Evolutionary conservation across 2,797 vertebrate genomes (phyloP).

Genomic region (Salarias fasciatus): DNA sequence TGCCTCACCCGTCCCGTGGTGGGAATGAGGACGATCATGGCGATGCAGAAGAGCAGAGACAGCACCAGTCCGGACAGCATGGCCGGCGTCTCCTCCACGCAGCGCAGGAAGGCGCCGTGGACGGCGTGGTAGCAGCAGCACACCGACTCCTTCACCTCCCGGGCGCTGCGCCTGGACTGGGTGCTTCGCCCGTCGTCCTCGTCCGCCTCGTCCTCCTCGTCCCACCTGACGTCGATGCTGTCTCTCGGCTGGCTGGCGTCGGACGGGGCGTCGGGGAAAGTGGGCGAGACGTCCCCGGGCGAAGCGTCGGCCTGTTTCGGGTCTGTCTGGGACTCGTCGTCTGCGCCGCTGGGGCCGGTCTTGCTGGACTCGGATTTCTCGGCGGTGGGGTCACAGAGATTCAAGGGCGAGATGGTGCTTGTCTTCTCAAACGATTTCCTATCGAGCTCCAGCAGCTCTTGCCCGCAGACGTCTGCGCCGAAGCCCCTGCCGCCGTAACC

Average conservation of each 20-base stretch:
- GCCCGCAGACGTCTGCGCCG: slow-evolving; percentile 14
- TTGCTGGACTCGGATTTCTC: neutral
- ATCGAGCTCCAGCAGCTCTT: neutral
- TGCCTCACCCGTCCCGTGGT: slow-evolving; percentile 78
- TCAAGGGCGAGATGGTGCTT: neutral
- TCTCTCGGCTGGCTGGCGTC: neutral
- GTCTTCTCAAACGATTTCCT: slow-evolving; percentile 11
- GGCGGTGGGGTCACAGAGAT: neutral
- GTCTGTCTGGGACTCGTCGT: neutral
- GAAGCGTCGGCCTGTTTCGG: neutral
- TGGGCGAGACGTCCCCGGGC: rapidly evolving
- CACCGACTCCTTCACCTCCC: slow-evolving; percentile 18
- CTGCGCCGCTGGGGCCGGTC: neutral
- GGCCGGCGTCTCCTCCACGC: slow-evolving; percentile 81
- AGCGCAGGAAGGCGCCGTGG: slow-evolving; percentile 67
- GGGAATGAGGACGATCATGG: slow-evolving; percentile 77
- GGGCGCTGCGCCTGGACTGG: slow-evolving; percentile 33
- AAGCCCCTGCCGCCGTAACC: neutral
- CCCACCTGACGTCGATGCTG: slow-evolving; percentile 9
- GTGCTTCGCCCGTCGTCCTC: slow-evolving; percentile 32
- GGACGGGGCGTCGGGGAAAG: rapidly evolving
- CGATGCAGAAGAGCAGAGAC: slow-evolving; percentile 79
- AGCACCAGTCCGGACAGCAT: slow-evolving; percentile 81
- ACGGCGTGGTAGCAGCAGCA: slow-evolving; percentile 65
- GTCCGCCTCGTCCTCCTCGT: neutral